Conservation (phyloP, 1,140 invertebrate genomes). For the Drosophila sechellia region DNA sequence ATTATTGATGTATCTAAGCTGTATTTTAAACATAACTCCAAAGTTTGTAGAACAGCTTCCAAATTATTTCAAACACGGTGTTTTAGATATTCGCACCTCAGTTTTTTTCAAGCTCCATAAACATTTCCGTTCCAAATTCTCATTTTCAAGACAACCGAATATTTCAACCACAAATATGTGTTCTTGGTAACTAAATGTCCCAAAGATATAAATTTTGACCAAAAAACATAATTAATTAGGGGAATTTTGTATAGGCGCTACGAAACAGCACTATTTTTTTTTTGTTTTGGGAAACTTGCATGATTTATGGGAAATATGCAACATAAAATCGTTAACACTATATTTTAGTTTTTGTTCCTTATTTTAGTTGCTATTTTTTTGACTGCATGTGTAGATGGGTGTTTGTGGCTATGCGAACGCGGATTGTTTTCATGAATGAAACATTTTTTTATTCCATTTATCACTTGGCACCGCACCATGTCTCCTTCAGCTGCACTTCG, state of each 20-base stretch:
- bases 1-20: too few species aligned
- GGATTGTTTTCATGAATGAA: constrained; percentile 72
- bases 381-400: constrained; percentile 24
- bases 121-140: constrained; percentile 1
- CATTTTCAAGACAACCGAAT: constrained; percentile 4
- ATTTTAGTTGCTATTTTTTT: constrained; percentile 4
- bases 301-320: neutral
- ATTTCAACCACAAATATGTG: constrained; percentile 13
- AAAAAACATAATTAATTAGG: constrained; percentile 12
- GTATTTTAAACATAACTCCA: too few species aligned
- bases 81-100: neutral
- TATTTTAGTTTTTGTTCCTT: too few species aligned
- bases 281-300: neutral
- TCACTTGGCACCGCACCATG: constrained; percentile 62
- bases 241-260: neutral
- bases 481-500: constrained; percentile 53
- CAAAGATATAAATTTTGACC: neutral
- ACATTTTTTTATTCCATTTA: constrained; percentile 66
- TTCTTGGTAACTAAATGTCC: neutral
- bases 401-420: constrained; percentile 15
- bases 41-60: neutral
- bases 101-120: neutral
- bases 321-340: too few species aligned
- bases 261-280: too few species aligned
- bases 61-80: neutral